Base-by-base conservation (phyloP, 2,797 vertebrate genomes). In the Naso thynnoides region DNA sequence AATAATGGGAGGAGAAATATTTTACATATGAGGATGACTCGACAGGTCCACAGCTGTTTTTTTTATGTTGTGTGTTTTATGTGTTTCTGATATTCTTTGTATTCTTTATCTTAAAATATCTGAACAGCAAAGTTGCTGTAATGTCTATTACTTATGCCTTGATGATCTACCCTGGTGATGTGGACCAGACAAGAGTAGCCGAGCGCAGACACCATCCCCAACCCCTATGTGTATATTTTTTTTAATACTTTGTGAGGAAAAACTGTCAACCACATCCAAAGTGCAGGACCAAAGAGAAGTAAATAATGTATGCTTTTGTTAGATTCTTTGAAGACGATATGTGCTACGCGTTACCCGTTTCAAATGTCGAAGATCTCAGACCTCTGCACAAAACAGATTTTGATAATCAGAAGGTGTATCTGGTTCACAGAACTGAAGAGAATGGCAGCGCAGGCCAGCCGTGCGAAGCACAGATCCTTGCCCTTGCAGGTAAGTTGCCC, bases 371-470 rank as follows among this genome's bases (percentile, higher is more conserved):
- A 90, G 96, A 96, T 92, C 97, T 98, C 95, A 95, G 95, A 93
- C 96, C 97, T 93, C 94, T 95, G 91, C 96, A 97, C 90, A 94
- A 93, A 88, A 95, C 96, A 92, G 97, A 99, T 95, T 98, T 98
- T 95, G 96, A 98, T 95, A 95, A 97, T 95, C 96, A 96, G 95
- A 98, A 98, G 96, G 97, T 99, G 90, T 98, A 98, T 96, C 91
- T 96, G 66, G 97, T 97, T 89, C 95, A 96, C 95, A 96, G 97
- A 94, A 92, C 94, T 94, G 78, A 95, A 91, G 92, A 94, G 92
- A 89, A 94, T 93, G 93, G 92, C 87, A 91, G 88, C 83, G 87
- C 94, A 94, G 96, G 96, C 93, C 95, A 95, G 89, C 95, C 96
- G 77, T 95, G 95, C 94, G 95, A 96, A 94, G 97, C 97, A 92